Percentiles rank a stretch among this genome's conserved stretches.
Conservation (phyloP, 2,797 vertebrate genomes). For the Botia kubotai region DNA sequence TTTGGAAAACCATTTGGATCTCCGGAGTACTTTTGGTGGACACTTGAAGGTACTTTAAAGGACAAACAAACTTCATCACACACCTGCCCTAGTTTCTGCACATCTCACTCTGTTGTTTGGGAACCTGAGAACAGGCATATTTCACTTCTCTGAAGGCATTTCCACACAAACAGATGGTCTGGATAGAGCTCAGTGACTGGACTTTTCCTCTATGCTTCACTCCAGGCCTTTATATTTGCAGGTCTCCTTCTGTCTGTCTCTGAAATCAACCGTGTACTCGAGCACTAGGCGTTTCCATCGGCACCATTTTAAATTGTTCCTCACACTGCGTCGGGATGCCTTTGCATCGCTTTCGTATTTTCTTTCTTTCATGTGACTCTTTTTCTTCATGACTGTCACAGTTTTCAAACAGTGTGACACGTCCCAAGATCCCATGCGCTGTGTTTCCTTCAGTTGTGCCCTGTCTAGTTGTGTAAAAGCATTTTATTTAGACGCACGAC, state of each 20-base stretch:
- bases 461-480: no score
- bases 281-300: not conserved
- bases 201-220: slow-evolving; percentile 38
- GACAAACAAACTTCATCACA: slow-evolving; percentile 27
- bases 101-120: slow-evolving; percentile 11
- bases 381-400: not conserved
- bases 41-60: slow-evolving; percentile 14
- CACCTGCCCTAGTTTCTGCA: slow-evolving; percentile 36
- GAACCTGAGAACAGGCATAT: slow-evolving; percentile 40
- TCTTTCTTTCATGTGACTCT: not conserved
- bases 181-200: slow-evolving; percentile 50
- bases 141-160: slow-evolving; percentile 58
- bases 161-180: slow-evolving; percentile 64
- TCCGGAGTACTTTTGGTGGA: slow-evolving; percentile 7
- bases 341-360: not conserved
- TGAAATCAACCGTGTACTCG: not conserved
- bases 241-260: not conserved
- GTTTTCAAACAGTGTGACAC: not conserved
- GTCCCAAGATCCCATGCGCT: no score
- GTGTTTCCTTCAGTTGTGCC: no score
- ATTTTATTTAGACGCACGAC: no score
- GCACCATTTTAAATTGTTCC: not conserved
- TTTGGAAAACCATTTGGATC: not conserved
- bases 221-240: slow-evolving; percentile 19
- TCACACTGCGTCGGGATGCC: not conserved